Conservation (phyloP, 2,113 vertebrate genomes). For the Salvelinus sp. region DNA sequence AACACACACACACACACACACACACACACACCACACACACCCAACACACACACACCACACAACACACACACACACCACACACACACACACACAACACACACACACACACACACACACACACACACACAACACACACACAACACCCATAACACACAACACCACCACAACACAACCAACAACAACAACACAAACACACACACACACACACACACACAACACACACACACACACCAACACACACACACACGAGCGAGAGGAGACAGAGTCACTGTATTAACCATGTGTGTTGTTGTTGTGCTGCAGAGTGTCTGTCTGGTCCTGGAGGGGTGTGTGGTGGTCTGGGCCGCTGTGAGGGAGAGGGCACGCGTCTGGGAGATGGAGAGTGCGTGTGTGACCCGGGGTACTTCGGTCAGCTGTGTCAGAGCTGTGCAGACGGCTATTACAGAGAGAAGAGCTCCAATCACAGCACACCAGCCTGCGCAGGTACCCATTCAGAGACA, state of each 20-base stretch:
- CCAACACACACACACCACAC: too few species aligned
- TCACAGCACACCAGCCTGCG: slow-evolving; percentile 72
- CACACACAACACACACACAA: too few species aligned
- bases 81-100: background rate
- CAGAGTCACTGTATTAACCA: background rate
- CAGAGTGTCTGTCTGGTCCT: slow-evolving; percentile 85
- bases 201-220: too few species aligned
- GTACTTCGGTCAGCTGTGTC: slow-evolving; percentile 85
- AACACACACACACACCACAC: background rate
- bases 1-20: too few species aligned
- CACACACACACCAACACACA: background rate
- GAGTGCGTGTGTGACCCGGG: slow-evolving; percentile 88
- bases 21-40: background rate
- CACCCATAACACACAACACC: background rate
- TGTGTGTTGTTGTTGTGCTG: slow-evolving; percentile 43
- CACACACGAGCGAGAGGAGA: too few species aligned
- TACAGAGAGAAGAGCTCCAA: slow-evolving; percentile 84
- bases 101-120: too few species aligned
- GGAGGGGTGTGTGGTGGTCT: slow-evolving; percentile 87
- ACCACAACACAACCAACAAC: too few species aligned
- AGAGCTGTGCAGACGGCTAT: slow-evolving; percentile 89
- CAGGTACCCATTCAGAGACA: slow-evolving; percentile 55
- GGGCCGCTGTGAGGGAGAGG: slow-evolving; percentile 90
- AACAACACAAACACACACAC: background rate
- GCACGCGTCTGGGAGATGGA: slow-evolving; percentile 88